phyloP scores from a whole-genome alignment of 2,888 invertebrate species.

The Dusona sp. region DNA sequence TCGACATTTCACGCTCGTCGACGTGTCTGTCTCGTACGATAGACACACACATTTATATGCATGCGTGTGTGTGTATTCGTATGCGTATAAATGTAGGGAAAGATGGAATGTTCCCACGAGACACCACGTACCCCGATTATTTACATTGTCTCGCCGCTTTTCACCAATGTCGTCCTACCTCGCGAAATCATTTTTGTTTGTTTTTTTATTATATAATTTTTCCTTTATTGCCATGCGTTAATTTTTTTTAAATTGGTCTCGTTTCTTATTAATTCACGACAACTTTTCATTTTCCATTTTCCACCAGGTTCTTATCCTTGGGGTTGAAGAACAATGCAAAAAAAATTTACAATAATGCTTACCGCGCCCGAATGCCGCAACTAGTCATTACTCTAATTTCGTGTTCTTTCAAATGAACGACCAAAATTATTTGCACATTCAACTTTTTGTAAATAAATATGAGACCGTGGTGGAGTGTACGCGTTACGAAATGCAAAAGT shows the following conservation, averaged over 20 bases:
- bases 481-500: neutral
- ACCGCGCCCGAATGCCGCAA: neutral
- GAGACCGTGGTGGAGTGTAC: neutral
- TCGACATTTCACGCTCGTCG: constrained; percentile 46
- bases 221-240: neutral
- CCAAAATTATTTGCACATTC: neutral
- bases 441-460: constrained; percentile 33
- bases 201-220: constrained; percentile 16
- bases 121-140: constrained; percentile 56
- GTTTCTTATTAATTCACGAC: neutral
- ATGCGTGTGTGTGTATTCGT: neutral
- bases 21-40: constrained; percentile 30
- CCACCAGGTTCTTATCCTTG: neutral
- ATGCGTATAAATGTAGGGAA: neutral
- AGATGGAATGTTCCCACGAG: constrained; percentile 37
- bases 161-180: constrained; percentile 12
- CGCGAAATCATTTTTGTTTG: constrained; percentile 13
- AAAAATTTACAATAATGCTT: neutral
- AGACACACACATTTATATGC: neutral
- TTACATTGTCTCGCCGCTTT: constrained; percentile 57
- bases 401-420: neutral
- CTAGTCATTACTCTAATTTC: neutral
- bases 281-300: neutral
- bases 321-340: neutral
- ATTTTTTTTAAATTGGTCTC: constrained; percentile 18